Evolutionary conservation across 2,113 vertebrate genomes (phyloP).

Genomic region (Haemorhous mexicanus): DNA sequence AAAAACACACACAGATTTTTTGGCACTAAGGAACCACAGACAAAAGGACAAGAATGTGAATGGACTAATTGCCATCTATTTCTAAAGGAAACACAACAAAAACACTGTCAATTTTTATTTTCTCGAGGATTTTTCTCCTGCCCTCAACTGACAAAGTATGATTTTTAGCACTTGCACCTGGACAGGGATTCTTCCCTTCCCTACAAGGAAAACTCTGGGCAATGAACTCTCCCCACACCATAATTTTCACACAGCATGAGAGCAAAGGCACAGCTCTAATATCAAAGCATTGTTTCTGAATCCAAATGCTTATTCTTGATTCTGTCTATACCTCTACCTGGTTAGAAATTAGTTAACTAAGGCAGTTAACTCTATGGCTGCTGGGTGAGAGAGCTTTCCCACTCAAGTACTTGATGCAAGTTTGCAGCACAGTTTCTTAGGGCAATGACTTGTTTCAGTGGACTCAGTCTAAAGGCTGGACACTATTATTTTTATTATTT

Average conservation of each 20-base stretch:
- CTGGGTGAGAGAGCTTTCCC: neutral
- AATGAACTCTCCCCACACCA: neutral
- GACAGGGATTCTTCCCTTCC: neutral
- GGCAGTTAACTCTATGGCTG: neutral
- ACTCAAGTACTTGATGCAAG: neutral
- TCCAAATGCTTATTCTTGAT: neutral
- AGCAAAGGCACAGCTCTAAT: neutral
- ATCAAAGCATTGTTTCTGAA: neutral
- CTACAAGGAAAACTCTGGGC: neutral
- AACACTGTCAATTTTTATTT: neutral
- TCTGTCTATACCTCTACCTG: neutral
- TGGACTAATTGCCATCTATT: neutral
- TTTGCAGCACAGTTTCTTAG: neutral
- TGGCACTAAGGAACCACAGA: neutral
- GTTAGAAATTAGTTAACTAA: neutral
- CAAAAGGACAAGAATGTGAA: neutral
- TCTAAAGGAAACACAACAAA: neutral
- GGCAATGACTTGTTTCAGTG: too few species aligned
- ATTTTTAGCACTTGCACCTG: neutral
- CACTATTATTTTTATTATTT: neutral
- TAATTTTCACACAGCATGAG: neutral
- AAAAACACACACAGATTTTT: neutral
- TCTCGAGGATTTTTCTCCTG: neutral
- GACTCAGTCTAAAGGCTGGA: neutral
- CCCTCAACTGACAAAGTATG: neutral